phyloP scores from a whole-genome alignment of 2,888 invertebrate genomes.

The Deilephila porcellus region DNA sequence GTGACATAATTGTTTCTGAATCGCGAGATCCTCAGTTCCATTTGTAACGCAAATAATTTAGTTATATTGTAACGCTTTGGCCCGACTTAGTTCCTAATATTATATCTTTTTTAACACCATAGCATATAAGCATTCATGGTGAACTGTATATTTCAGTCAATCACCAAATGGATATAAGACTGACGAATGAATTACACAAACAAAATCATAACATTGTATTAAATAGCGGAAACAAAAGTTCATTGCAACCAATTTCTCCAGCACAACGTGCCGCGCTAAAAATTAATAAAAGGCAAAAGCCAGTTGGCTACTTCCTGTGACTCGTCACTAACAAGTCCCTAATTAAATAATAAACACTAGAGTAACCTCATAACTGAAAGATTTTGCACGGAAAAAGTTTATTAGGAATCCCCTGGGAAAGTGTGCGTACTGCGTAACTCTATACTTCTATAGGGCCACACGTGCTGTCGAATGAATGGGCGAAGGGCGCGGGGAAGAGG shows the following conservation, averaged over 20 bases:
- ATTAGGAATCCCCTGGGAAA: slow-evolving; percentile 68
- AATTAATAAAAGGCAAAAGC: too few relatives aligned
- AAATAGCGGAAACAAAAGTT: too few relatives aligned
- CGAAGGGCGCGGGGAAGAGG: slow-evolving; percentile 53
- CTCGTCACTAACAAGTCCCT: neutral
- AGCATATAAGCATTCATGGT: too few relatives aligned
- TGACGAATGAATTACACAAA: too few relatives aligned
- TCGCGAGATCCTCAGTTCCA: neutral
- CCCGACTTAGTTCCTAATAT: neutral
- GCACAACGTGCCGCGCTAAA: too few relatives aligned
- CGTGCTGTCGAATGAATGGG: slow-evolving; percentile 72
- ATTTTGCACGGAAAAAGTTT: slow-evolving; percentile 27
- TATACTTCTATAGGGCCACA: slow-evolving; percentile 76
- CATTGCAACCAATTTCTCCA: too few relatives aligned
- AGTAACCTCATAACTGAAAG: slow-evolving; percentile 7
- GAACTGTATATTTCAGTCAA: too few relatives aligned
- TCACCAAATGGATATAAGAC: too few relatives aligned
- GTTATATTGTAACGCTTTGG: neutral
- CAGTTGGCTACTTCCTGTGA: too few relatives aligned
- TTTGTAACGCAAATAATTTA: neutral
- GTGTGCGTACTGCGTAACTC: slow-evolving; percentile 63
- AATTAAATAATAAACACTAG: slow-evolving; percentile 7
- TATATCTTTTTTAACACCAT: too few relatives aligned
- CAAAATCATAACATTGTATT: too few relatives aligned
- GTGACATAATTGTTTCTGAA: neutral